Evolutionary conservation across 2,797 vertebrate species (phyloP).

Genomic region (Falco rusticolus): DNA sequence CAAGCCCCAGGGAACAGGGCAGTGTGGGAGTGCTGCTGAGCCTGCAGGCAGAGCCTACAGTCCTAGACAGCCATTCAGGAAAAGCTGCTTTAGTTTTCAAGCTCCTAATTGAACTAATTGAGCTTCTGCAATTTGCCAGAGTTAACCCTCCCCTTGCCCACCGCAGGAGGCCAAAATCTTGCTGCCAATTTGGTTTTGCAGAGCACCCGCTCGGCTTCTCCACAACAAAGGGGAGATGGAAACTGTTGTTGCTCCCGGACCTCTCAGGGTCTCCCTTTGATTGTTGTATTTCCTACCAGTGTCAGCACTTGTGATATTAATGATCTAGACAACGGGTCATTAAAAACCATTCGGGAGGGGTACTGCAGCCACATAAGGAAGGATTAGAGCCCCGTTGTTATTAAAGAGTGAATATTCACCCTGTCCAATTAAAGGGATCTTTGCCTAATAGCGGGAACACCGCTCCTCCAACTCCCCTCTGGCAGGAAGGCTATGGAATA

Average conservation of each 20-base stretch:
- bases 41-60: conserved; percentile 13
- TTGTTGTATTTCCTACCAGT: conserved; percentile 39
- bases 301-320: conserved; percentile 67
- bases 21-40: neutral
- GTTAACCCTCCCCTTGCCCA: conserved; percentile 37
- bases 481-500: conserved; percentile 43
- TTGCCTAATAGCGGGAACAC: conserved; percentile 13
- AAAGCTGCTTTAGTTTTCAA: conserved; percentile 40
- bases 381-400: conserved; percentile 36
- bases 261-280: conserved; percentile 61
- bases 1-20: neutral
- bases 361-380: conserved; percentile 14
- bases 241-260: conserved; percentile 16
- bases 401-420: conserved; percentile 65
- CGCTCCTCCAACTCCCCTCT: conserved; percentile 26
- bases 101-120: conserved; percentile 67
- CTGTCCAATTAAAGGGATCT: conserved; percentile 61
- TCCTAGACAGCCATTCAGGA: neutral
- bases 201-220: neutral
- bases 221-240: conserved; percentile 46
- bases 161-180: neutral
- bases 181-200: neutral
- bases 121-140: conserved; percentile 40
- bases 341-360: conserved; percentile 43
- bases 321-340: conserved; percentile 51